Evolutionary conservation across 2,888 invertebrate species (phyloP), one percentile per base, ranked within the genome.

Genomic region (Zaprionus bogoriensis): DNA sequence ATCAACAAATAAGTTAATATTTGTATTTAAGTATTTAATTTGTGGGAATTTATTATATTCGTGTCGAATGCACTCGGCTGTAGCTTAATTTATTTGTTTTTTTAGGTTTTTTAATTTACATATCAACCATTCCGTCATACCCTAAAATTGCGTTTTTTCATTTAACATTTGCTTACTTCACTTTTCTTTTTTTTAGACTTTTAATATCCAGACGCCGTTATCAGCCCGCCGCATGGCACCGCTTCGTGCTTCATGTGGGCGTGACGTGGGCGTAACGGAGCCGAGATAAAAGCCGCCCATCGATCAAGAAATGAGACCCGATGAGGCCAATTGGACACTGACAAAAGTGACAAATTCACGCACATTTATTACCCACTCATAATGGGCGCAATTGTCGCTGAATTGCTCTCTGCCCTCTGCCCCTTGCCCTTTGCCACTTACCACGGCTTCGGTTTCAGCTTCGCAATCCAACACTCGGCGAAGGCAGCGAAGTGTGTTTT

Each of bases 291-390:
- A 51, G 46, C 17, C 51, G 57, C 28, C 45, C 53, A 58, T 58
- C 63, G 63, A 63, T 66, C 66, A 66, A 53, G 41, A 12, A 30
- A 41, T 42, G 51, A 42, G 48, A 32, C 25, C 30, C 42, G 51
- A 38, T 51, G 39, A 32, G 39, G 51, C 45, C 51, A 32, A 46
- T 59, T 47, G 30, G 27, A 55, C 60, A 57, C 12, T 28, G 58
- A 50, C 50, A 50, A 50, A 68, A 58, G 41, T 69, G 72, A 70
- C 73, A 73, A 71, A 73, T 73, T 73, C 57, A 38, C 30, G 55
- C 57, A 62, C 52, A 70, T 73, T 73, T 70, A 52, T 64, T 54
- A 63, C 42, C 27, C 42, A 20, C 32, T 20, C 32, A 22, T 41
- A 41, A 12, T 41, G n/a, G n/a, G 20, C 5, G 10, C 22, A n/a